phyloP scores from a whole-genome alignment of 2,113 vertebrate species.

The Trematomus loennbergii region DNA sequence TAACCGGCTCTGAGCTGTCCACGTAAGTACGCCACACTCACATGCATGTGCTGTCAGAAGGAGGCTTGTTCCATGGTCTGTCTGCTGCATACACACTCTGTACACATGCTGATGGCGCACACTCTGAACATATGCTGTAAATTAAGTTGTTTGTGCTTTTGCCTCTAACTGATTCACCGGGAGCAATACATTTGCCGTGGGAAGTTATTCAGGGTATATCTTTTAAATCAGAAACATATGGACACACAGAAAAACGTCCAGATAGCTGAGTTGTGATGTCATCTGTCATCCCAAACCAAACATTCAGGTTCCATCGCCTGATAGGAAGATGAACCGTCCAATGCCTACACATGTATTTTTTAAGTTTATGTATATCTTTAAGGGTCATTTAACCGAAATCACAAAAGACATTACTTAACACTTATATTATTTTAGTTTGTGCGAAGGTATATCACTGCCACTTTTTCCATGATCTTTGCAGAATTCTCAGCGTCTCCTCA shows the following conservation, averaged over 20 bases:
- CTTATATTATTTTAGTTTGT: background rate
- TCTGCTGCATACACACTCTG: background rate
- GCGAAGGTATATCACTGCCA: background rate
- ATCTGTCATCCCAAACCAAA: background rate
- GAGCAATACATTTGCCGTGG: background rate
- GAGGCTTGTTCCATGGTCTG: background rate
- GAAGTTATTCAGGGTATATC: background rate
- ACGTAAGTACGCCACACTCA: slow-evolving; percentile 30
- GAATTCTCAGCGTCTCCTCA: background rate
- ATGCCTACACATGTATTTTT: background rate
- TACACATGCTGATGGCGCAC: background rate
- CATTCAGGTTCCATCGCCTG: background rate
- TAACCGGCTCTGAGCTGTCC: slow-evolving; percentile 16
- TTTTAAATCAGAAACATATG: background rate
- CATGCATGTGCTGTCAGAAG: background rate
- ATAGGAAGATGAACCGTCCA: background rate
- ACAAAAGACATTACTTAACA: background rate
- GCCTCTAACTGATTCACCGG: background rate
- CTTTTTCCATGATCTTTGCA: background rate
- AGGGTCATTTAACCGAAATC: background rate
- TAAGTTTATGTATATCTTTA: background rate
- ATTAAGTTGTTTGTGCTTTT: background rate
- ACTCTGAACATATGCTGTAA: background rate
- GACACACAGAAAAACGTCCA: background rate
- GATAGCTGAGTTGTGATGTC: slow-evolving; percentile 7